A percentile compares a stretch with the other conserved stretches of the same genome.
These are phyloP conservation scores for Agonum fuliginosum DNA, from an alignment of 2,888 invertebrate genomes.

Conservation along the genomic window DNA sequence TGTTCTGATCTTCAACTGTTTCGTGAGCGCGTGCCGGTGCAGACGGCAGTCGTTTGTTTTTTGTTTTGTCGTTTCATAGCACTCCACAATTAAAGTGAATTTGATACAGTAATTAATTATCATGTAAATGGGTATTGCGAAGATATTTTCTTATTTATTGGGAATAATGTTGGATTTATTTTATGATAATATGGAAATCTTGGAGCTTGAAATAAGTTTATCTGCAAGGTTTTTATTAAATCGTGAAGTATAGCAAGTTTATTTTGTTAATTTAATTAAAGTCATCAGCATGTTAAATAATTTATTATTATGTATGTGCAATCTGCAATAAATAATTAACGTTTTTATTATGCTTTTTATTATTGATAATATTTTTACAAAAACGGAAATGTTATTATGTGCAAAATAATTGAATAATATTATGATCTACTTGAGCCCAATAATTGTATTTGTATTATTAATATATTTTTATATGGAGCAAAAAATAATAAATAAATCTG, in stretches of 20 bases:
- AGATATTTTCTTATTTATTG: conserved; percentile 20
- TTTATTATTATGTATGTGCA: no score
- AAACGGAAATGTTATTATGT: no score
- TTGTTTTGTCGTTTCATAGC: not conserved
- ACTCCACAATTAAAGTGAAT: not conserved
- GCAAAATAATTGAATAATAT: no score
- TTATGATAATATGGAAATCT: conserved; percentile 20
- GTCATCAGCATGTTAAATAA: no score
- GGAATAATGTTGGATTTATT: conserved; percentile 14
- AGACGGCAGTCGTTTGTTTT: conserved; percentile 4
- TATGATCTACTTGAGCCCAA: no score
- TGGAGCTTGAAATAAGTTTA: not conserved
- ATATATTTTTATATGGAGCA: no score
- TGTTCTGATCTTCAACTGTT: not conserved
- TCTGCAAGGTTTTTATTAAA: not conserved
- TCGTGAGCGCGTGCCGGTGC: conserved; percentile 25
- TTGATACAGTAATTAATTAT: conserved; percentile 15
- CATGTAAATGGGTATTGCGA: not conserved
- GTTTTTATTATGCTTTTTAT: no score
- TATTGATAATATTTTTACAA: no score
- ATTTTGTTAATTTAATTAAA: not conserved
- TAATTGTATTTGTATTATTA: no score
- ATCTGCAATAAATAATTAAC: no score
- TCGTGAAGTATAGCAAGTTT: not conserved
- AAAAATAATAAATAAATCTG: no score